Base-by-base conservation (phyloP, 2,888 invertebrate species). In the Papilio gigon region DNA sequence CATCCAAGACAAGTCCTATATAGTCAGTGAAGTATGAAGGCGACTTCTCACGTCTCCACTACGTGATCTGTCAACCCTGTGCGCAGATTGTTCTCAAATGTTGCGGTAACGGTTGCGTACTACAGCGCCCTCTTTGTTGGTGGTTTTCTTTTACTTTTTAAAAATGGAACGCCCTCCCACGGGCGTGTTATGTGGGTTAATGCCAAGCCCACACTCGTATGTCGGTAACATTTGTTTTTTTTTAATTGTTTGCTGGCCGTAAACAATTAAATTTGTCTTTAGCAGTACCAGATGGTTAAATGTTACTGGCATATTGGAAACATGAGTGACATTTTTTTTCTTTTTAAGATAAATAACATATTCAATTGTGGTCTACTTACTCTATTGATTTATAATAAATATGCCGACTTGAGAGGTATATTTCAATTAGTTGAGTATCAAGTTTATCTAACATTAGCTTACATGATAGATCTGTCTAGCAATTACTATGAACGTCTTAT, bases 131-230 rank as follows among this genome's bases (percentile, higher is more conserved):
- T 71, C 30, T 14, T 42, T 40, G 64, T 33, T 64, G 63, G 20
- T 68, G 53, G 70, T 66, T 86, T 84, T 85, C 84, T 84, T 78
- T 77, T 75, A 81, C 78, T 83, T 83, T 73, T 81, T 84, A 86
- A 85, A 85, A 87, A 88, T 88, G 86, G 88, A 87, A 83, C 84
- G 85, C 81, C 90, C 88, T 88, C 91, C 90, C 89, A 90, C 91
- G 80, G 84, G 84, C 80, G 77, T 75, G 67, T 77, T 80, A 89
- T 85, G 90, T 91, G 83, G 90, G 91, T 90, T 90, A 91, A 89
- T 90, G 91, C 86, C 89, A 89, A 86, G 78, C 88, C 88, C 85
- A 88, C 88, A 82, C 85, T 50, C 25, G 53, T 56, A 17, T 62
- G 12, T 44, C 11, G 20, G 27, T 53, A 25, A 50, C 37, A 60